Percentiles rank a stretch among this genome's conserved stretches.
phyloP scores from a whole-genome alignment of 2,797 vertebrate species.

The Thalassophryne amazonica region DNA sequence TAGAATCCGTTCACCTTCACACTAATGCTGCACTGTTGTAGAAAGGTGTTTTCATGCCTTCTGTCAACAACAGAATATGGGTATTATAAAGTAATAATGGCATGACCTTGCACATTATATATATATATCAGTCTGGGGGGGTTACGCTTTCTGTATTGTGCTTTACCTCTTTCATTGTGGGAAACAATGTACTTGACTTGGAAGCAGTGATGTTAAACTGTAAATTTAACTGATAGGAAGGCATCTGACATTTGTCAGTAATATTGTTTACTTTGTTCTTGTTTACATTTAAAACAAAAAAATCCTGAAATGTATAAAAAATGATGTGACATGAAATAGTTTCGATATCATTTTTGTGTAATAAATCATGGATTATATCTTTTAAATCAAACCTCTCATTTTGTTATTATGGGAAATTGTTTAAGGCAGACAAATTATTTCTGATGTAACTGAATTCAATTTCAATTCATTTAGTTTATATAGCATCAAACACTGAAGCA shows the following conservation, averaged over 20 bases:
- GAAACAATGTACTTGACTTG: constrained; percentile 29
- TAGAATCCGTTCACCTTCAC: constrained; percentile 31
- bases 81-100: constrained; percentile 59
- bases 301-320: constrained; percentile 67
- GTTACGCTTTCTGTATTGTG: constrained; percentile 35
- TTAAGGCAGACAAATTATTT: too few species aligned
- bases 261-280: constrained; percentile 81
- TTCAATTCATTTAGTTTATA: too few species aligned
- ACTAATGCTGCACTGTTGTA: constrained; percentile 47
- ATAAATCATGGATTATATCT: constrained; percentile 81
- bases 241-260: constrained; percentile 64
- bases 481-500: too few species aligned
- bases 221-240: constrained; percentile 61
- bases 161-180: constrained; percentile 50
- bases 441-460: too few species aligned
- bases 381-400: constrained; percentile 61
- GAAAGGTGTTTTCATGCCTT: constrained; percentile 39
- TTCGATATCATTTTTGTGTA: constrained; percentile 87
- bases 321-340: constrained; percentile 73
- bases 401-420: too few species aligned
- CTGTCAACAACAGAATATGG: constrained; percentile 60
- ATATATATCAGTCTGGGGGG: constrained; percentile 38
- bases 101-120: constrained; percentile 63
- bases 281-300: constrained; percentile 86
- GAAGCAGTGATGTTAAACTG: constrained; percentile 47